phyloP scores from a whole-genome alignment of 1,140 invertebrate species.

The Sweltsa coloradensis region DNA sequence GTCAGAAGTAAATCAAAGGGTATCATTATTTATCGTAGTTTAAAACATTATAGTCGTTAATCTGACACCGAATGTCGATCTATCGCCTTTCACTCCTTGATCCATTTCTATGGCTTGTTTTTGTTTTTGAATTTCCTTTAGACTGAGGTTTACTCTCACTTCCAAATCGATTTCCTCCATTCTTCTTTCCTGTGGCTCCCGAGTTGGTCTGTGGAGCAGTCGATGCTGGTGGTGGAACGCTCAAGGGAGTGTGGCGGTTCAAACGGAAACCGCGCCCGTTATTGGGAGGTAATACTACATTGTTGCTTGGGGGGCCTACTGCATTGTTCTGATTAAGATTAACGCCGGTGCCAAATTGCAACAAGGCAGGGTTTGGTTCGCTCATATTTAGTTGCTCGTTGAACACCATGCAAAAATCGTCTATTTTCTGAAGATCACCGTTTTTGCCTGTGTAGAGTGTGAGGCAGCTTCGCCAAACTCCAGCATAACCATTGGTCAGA shows the following conservation, averaged over 20 bases:
- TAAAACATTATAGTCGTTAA: too few relatives aligned
- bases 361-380: slow-evolving; percentile 58
- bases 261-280: slow-evolving; percentile 30
- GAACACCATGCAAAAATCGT: slow-evolving; percentile 72
- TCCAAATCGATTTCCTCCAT: not conserved
- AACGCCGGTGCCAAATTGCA: too few relatives aligned
- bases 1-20: too few relatives aligned
- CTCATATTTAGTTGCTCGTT: slow-evolving; percentile 86
- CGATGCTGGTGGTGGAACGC: not conserved
- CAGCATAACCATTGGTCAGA: slow-evolving; percentile 80
- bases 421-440: slow-evolving; percentile 74
- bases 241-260: not conserved
- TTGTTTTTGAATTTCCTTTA: slow-evolving; percentile 8
- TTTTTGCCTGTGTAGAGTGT: slow-evolving; percentile 86
- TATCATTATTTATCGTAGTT: too few relatives aligned
- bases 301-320: slow-evolving; percentile 27
- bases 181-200: not conserved
- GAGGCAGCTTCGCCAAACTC: slow-evolving; percentile 77
- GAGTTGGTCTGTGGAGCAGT: slow-evolving; percentile 5
- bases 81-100: slow-evolving; percentile 5
- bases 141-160: not conserved
- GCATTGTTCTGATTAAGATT: slow-evolving; percentile 25
- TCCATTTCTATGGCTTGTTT: slow-evolving; percentile 1
- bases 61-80: too few relatives aligned
- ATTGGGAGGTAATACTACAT: slow-evolving; percentile 15